Evolutionary conservation across 2,797 vertebrate genomes (phyloP), one percentile per base, ranked within the genome.

Genomic region (Xiphophorus birchmanni): DNA sequence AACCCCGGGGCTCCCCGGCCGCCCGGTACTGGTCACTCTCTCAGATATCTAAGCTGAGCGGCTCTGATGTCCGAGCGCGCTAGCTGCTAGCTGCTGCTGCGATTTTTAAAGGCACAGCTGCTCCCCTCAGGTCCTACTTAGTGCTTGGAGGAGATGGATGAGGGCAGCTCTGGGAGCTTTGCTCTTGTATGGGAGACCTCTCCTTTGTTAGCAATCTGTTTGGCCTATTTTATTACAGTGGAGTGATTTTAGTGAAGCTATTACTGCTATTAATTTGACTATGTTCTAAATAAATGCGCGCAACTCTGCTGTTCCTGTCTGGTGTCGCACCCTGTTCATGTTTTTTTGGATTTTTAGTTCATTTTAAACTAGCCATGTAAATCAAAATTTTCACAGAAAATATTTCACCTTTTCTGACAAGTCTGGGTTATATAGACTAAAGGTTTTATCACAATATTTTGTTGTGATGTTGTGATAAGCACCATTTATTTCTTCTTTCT

Each of bases 11-110:
- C 85, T 84, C 82, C 78, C 82, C 73, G 69, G 82, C 82, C 84
- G 86, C 83, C 65, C 45, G 8, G 81, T 73, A 83, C 90, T 91
- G 93, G 93, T 87, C 91, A 92, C 77, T 92, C 88, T 91, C 93
- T 90, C 88, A 88, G 89, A 84, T 67, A 87, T 84, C 81, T 80
- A 87, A 93, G 86, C 69, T 89, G 86, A 91, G 85, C 78, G 84
- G 85, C 82, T 86, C 85, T 87, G 94, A 90, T 81, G 79, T 88
- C 83, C 9, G 74, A 26, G 15, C 21, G 26, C 65, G 65, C 52
- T 74, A 42, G 82, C 78, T 35, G 74, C 74, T 60, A 75, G 50
- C 50, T 9, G 50, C 21, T 52, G 50, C 21, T 73, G 74, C 5
- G 67, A 50, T n/a, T 65, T 37, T 54, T 73, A 60, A 71, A 48